Percentiles rank a stretch among this genome's conserved stretches.
Evolutionary conservation across 2,888 invertebrate species (phyloP).

Genomic region (Machimus atricapillus): DNA sequence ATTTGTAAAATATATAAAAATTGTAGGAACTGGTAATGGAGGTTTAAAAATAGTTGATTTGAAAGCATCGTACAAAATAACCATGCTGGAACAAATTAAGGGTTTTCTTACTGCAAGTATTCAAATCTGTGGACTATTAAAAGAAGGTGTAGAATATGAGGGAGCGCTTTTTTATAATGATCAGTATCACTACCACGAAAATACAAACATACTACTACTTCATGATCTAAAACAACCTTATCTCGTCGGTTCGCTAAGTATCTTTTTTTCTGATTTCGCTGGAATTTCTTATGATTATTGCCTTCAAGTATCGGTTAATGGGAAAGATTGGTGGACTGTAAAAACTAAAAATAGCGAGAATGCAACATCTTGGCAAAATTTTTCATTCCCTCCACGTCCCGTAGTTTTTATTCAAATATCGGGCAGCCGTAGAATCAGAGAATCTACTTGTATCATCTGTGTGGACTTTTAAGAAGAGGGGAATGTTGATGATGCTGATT

Average conservation of each 20-base stretch:
- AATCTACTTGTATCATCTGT: background rate
- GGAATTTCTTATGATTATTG: background rate
- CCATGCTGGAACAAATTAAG: background rate
- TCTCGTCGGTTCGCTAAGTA: background rate
- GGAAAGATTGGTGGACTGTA: background rate
- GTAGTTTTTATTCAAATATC: background rate
- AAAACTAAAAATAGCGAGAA: background rate
- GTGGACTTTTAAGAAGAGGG: too few relatives aligned
- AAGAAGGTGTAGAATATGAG: background rate
- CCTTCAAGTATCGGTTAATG: background rate
- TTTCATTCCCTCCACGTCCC: background rate
- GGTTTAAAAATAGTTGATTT: background rate
- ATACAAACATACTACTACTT: too few relatives aligned
- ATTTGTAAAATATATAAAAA: background rate
- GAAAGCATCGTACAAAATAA: background rate
- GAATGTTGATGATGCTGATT: too few relatives aligned
- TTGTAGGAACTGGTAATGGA: background rate
- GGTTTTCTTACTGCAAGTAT: background rate
- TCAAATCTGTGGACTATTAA: background rate
- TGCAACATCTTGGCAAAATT: background rate
- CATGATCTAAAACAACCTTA: too few relatives aligned
- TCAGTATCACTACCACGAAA: too few relatives aligned
- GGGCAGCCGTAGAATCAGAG: background rate
- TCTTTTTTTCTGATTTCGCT: background rate
- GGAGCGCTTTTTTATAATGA: too few relatives aligned